Evolutionary conservation across 2,113 vertebrate genomes (phyloP).

Genomic region (Lontra canadensis): DNA sequence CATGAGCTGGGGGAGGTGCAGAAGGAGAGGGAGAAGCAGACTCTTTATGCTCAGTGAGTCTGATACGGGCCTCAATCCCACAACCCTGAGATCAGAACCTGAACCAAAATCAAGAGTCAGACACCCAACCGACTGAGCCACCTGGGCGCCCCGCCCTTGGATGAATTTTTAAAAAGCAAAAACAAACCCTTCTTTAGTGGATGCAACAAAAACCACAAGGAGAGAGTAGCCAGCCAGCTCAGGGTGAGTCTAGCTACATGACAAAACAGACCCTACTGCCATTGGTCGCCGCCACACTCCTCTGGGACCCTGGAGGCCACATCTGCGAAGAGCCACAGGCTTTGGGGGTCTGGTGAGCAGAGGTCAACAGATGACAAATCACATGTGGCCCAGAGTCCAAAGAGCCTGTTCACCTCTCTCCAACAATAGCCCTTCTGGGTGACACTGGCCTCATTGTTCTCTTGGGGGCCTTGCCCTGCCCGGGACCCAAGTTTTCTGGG

Average conservation of each 20-base stretch:
- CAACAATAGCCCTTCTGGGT: background rate
- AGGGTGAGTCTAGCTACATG: background rate
- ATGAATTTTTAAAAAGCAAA: conserved; percentile 3
- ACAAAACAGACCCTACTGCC: background rate
- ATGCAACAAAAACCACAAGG: background rate
- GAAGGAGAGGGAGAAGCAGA: background rate
- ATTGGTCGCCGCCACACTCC: background rate
- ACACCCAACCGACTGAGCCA: background rate
- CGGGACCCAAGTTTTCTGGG: background rate
- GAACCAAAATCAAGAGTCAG: background rate
- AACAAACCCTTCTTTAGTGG: background rate
- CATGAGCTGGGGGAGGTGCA: background rate
- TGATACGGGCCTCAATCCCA: background rate
- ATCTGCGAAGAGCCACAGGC: background rate
- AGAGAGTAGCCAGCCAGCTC: background rate
- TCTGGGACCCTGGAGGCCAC: background rate
- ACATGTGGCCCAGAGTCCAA: background rate
- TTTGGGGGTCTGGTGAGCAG: background rate
- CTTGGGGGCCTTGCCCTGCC: background rate
- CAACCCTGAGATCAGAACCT: background rate
- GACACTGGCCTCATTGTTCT: background rate
- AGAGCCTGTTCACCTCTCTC: background rate
- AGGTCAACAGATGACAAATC: background rate
- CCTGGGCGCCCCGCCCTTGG: background rate
- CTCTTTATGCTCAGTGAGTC: background rate